Percentiles rank a stretch among this genome's conserved stretches.
Evolutionary conservation across 2,888 invertebrate genomes (phyloP).

Genomic region (Scelioninae gen. 1): DNA sequence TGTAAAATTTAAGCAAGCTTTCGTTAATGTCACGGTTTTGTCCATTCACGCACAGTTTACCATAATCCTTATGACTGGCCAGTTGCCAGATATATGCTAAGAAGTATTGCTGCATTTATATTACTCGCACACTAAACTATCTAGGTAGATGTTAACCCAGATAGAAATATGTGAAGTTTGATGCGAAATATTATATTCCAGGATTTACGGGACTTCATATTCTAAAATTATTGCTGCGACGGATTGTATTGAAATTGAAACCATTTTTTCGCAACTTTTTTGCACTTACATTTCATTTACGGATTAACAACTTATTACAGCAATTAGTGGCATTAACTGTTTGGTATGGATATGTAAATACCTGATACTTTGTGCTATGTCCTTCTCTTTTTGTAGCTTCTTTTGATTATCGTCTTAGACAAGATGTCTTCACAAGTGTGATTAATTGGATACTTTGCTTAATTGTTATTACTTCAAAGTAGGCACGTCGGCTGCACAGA

Average conservation of each 20-base stretch:
- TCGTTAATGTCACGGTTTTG: no score
- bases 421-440: constrained; percentile 14
- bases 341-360: neutral
- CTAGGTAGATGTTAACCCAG: constrained; percentile 24
- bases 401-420: constrained; percentile 9
- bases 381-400: neutral
- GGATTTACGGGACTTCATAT: constrained; percentile 1
- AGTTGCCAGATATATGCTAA: constrained; percentile 9
- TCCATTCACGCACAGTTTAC: no score
- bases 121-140: constrained; percentile 5
- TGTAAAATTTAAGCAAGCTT: no score
- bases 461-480: constrained; percentile 38
- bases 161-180: constrained; percentile 1
- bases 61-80: neutral
- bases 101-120: constrained; percentile 25
- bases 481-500: constrained; percentile 10
- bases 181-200: constrained; percentile 12
- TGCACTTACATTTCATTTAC: neutral
- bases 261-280: neutral
- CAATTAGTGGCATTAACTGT: neutral
- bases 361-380: neutral
- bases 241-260: no score
- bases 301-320: neutral
- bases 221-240: neutral
- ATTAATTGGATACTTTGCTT: constrained; percentile 30